Conservation (phyloP, 2,888 invertebrate species). For the Melangyna quadrimaculata region DNA sequence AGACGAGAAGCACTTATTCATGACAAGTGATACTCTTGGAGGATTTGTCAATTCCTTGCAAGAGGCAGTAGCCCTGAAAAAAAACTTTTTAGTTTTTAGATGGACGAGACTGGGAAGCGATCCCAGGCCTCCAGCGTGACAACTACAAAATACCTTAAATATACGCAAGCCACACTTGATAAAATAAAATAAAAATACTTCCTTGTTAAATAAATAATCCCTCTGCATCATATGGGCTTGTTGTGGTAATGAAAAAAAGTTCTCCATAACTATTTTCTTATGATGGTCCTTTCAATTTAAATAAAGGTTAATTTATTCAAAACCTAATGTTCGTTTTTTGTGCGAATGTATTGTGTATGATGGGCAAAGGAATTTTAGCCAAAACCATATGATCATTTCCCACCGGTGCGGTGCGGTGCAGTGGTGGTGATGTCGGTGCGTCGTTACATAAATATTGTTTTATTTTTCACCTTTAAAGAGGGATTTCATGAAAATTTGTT, state of each 20-base stretch:
- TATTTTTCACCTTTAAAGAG: neutral
- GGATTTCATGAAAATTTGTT: neutral
- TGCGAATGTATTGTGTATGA: neutral
- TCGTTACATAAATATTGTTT: neutral
- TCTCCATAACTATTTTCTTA: conserved; percentile 6
- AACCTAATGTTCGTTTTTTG: neutral
- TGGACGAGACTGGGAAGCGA: no score
- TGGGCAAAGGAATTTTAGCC: neutral
- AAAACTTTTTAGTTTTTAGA: no score
- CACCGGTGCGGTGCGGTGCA: neutral
- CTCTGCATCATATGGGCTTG: neutral
- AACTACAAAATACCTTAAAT: neutral
- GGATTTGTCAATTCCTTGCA: no score
- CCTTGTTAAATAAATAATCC: neutral
- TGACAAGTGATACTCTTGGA: no score
- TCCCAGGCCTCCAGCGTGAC: no score
- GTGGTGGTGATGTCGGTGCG: no score
- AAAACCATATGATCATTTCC: conserved; percentile 1
- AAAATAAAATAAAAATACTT: neutral
- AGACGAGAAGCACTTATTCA: no score
- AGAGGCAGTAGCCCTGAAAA: no score
- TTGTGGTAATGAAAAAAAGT: conserved; percentile 10
- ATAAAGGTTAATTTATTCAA: conserved; percentile 14
- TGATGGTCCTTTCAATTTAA: neutral
- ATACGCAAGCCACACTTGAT: neutral